Evolutionary conservation across 2,797 vertebrate genomes (phyloP).

Genomic region (Miichthys miiuy): DNA sequence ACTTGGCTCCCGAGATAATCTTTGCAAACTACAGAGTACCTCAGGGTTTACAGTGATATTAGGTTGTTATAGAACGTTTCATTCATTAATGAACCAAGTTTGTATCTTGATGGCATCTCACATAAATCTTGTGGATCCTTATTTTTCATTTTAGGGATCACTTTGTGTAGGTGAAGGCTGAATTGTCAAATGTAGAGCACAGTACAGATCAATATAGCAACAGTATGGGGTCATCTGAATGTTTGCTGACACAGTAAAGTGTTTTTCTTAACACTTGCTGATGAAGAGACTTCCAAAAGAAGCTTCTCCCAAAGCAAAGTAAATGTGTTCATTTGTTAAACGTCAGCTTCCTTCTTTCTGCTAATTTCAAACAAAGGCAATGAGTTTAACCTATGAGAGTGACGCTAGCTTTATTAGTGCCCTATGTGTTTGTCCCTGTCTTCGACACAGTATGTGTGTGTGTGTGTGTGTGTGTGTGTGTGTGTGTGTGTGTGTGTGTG

Average conservation of each 20-base stretch:
- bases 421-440: constrained; percentile 23
- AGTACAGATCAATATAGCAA: not conserved
- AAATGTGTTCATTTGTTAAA: constrained; percentile 15
- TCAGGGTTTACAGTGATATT: constrained; percentile 1
- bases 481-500: constrained; percentile 16
- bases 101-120: not conserved
- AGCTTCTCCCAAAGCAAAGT: not conserved
- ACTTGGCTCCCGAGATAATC: not conserved
- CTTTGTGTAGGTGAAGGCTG: not conserved
- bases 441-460: not conserved
- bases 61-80: not conserved
- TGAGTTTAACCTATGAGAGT: constrained; percentile 17
- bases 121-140: not conserved
- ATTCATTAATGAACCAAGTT: not conserved
- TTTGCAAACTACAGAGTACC: not conserved
- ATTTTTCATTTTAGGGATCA: not conserved
- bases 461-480: constrained; percentile 17
- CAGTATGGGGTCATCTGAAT: not conserved
- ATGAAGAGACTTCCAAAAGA: constrained; percentile 19
- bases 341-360: not conserved
- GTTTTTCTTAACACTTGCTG: constrained; percentile 17
- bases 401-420: constrained; percentile 24
- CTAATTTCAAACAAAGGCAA: constrained; percentile 6
- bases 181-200: not conserved
- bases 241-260: constrained; percentile 2